Conservation (phyloP, 2,113 vertebrate genomes). For the Xenopus borealis region DNA sequence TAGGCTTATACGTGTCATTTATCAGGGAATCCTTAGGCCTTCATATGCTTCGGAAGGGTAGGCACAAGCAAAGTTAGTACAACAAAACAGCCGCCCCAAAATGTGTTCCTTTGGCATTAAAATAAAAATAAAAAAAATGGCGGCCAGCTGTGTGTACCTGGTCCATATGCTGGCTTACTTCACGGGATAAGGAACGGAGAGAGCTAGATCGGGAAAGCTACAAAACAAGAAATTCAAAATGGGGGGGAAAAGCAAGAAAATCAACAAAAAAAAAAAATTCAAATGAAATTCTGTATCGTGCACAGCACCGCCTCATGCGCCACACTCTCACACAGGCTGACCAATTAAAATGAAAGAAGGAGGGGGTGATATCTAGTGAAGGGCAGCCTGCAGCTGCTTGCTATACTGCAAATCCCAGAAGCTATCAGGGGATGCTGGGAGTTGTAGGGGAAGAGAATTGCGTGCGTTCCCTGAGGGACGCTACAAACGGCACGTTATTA, state of each 20-base stretch:
- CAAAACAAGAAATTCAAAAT: constrained; percentile 61
- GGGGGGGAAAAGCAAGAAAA: constrained; percentile 52
- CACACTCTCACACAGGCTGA: constrained; percentile 36
- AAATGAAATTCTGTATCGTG: constrained; percentile 61
- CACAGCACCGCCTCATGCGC: constrained; percentile 59
- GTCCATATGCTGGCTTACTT: constrained; percentile 96
- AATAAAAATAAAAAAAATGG: constrained; percentile 7
- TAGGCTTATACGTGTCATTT: no score
- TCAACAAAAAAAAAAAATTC: constrained; percentile 61
- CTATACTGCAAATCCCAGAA: no score
- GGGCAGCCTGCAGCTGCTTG: no score
- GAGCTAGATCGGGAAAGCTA: constrained; percentile 97
- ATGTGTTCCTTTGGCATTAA: background rate
- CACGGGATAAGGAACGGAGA: constrained; percentile 94
- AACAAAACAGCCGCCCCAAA: background rate
- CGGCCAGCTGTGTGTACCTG: constrained; percentile 86
- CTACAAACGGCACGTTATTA: no score
- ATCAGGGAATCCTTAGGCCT: background rate
- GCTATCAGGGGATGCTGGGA: no score
- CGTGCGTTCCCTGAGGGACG: no score
- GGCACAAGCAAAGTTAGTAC: constrained; percentile 27
- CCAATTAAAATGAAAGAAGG: no score
- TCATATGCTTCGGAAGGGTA: constrained; percentile 2
- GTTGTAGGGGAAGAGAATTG: no score
- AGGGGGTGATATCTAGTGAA: no score